These are phyloP conservation scores for Drosophila neonasuta DNA, from an alignment of 2,888 invertebrate genomes.

Conservation along the genomic window DNA sequence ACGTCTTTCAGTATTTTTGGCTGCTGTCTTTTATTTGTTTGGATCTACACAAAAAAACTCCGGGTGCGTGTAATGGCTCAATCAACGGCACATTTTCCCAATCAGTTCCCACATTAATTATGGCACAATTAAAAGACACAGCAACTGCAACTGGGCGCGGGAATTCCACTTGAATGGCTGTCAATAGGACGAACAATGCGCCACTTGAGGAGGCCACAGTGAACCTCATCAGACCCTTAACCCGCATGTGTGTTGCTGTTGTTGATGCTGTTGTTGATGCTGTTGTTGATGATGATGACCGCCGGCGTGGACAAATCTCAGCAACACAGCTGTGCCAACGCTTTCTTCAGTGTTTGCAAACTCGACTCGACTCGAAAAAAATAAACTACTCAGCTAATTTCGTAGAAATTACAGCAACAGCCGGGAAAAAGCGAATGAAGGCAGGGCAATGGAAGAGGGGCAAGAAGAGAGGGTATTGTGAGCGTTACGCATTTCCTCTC, in stretches of 20 bases:
- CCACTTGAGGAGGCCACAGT: slow-evolving; percentile 53
- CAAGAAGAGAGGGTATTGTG: slow-evolving; percentile 15
- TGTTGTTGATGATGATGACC: slow-evolving; percentile 51
- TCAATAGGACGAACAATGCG: slow-evolving; percentile 65
- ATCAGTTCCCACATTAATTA: slow-evolving; percentile 75
- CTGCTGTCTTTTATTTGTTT: slow-evolving; percentile 29
- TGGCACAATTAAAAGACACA: slow-evolving; percentile 66
- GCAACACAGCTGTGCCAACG: slow-evolving; percentile 39
- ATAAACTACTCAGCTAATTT: slow-evolving; percentile 53
- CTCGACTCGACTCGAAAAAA: slow-evolving; percentile 1
- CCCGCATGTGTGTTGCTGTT: slow-evolving; percentile 45
- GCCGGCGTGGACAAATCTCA: slow-evolving; percentile 73
- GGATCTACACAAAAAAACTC: slow-evolving; percentile 8
- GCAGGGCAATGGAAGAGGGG: neutral
- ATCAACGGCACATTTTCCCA: slow-evolving; percentile 63
- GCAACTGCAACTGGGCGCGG: slow-evolving; percentile 40
- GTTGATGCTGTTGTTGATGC: slow-evolving; percentile 35
- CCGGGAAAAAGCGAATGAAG: neutral
- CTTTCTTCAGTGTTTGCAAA: slow-evolving; percentile 43
- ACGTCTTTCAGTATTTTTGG: neutral
- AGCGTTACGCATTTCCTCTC: slow-evolving; percentile 74
- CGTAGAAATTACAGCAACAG: slow-evolving; percentile 62
- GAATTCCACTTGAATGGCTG: slow-evolving; percentile 71
- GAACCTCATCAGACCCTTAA: slow-evolving; percentile 43
- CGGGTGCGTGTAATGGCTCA: slow-evolving; percentile 65